Conservation (phyloP, 1,140 invertebrate species). For the Monomorium pharaonis region DNA sequence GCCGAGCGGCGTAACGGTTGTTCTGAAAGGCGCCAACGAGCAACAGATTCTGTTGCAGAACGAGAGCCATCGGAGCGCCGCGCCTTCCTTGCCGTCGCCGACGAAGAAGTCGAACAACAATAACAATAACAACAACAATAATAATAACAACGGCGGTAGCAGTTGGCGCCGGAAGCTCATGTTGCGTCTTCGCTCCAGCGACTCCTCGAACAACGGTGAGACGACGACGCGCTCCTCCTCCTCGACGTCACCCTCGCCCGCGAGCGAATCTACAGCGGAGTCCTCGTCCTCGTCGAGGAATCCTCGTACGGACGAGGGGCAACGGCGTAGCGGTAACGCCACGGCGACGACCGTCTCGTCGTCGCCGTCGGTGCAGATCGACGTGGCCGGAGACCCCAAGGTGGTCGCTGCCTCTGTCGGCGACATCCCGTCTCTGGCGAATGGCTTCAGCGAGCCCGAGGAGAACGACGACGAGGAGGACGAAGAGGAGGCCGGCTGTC, state of each 20-base stretch:
- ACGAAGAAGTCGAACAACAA: constrained; percentile 68
- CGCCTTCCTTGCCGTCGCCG: neutral
- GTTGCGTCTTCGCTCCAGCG: constrained; percentile 76
- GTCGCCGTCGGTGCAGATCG: constrained; percentile 62
- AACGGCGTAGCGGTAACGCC: neutral
- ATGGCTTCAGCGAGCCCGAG: constrained; percentile 78
- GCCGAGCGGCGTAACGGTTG: constrained; percentile 39
- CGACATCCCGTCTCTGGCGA: constrained; percentile 72
- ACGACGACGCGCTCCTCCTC: constrained; percentile 68
- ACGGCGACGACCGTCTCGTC: constrained; percentile 20
- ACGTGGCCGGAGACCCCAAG: constrained; percentile 24
- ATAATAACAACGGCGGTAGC: too few species aligned
- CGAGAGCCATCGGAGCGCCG: neutral
- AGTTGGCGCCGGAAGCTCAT: constrained; percentile 77
- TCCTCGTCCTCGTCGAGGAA: constrained; percentile 60
- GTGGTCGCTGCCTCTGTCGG: constrained; percentile 28
- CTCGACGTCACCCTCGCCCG: constrained; percentile 75
- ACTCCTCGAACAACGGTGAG: constrained; percentile 74
- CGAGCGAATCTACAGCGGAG: constrained; percentile 70
- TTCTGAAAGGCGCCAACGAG: constrained; percentile 36
- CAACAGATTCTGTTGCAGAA: neutral
- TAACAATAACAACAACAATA: too few species aligned
- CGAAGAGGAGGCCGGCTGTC: constrained; percentile 66
- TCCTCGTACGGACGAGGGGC: constrained; percentile 13
- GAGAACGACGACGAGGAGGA: constrained; percentile 66